These are phyloP conservation scores for Hypotaenidia okinawae DNA, from an alignment of 2,797 vertebrate species.

Conservation along the genomic window DNA sequence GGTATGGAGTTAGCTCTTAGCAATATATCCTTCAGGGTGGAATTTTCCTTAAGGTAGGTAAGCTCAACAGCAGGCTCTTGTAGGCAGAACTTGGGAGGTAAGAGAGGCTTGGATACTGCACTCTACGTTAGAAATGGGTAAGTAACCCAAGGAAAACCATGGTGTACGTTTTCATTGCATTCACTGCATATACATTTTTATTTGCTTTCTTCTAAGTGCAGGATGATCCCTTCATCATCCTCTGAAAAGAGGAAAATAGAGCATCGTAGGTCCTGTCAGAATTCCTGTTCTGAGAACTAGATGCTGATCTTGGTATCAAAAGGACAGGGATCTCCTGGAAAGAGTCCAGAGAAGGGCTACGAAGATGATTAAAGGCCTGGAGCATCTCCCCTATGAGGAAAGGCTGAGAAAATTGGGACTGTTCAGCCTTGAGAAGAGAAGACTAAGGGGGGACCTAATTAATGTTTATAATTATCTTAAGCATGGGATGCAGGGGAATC, in stretches of 20 bases:
- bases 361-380: too few relatives aligned
- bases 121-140: neutral
- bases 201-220: neutral
- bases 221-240: neutral
- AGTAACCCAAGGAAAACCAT: neutral
- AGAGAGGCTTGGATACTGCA: neutral
- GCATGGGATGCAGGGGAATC: too few relatives aligned
- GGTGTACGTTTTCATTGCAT: neutral
- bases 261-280: neutral
- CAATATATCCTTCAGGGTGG: neutral
- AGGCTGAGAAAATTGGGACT: too few relatives aligned
- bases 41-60: neutral
- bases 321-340: too few relatives aligned
- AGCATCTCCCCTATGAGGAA: too few relatives aligned
- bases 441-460: too few relatives aligned
- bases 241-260: neutral
- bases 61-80: neutral
- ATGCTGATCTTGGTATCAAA: too few relatives aligned
- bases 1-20: neutral
- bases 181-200: neutral
- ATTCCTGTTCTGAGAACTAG: neutral
- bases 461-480: too few relatives aligned
- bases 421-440: too few relatives aligned
- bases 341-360: too few relatives aligned
- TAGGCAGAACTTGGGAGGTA: neutral